Evolutionary conservation across 1,140 invertebrate genomes (phyloP), one percentile per base, ranked within the genome.

Genomic region (Alviniconcha marisindica): DNA sequence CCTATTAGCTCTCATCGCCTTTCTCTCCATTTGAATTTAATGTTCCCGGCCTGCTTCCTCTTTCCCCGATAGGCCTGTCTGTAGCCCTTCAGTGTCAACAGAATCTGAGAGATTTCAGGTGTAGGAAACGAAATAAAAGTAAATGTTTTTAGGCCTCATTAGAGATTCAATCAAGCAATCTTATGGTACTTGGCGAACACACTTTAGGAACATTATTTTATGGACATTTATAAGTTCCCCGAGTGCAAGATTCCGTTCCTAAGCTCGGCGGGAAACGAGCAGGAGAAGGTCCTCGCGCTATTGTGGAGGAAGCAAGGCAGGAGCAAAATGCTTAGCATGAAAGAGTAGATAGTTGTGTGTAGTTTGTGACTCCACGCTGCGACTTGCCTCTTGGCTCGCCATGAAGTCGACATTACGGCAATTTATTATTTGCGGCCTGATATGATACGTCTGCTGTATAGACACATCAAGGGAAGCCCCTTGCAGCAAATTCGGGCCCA

Each of bases 391-490:
- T 2, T 33, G 2, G 21, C 51, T n/a, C 51, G 36, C 51, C 51
- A 40, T 14, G 38, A n/a, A 40, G 48, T 40, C 51, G 77, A 60
- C 56, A 42, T 79, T 79, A 79, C n/a, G 51, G 24, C 36, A 79
- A 79, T 56, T 60, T 60, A 60, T 56, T 56, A 63, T 38, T 60
- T 42, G 48, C n/a, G 51, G 36, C 38, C 51, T 79, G 33, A 79
- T 60, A 79, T 63, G 56, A 56, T 79, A 60, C 51, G 77, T 63
- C 56, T 40, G 38, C 51, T 14, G 40, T 54, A 79, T 40, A 42
- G 51, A 79, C 77, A 42, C 77, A 63, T 79, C 77, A 79, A 63
- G 77, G 15, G 51, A 40, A 54, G 44, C 42, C 44, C 73, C 71
- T 51, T 48, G 40, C 42, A 76, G 42, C 73, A 48, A 76, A 76